Conservation (phyloP, 2,888 invertebrate genomes). For the Mellilla xanthometata region DNA sequence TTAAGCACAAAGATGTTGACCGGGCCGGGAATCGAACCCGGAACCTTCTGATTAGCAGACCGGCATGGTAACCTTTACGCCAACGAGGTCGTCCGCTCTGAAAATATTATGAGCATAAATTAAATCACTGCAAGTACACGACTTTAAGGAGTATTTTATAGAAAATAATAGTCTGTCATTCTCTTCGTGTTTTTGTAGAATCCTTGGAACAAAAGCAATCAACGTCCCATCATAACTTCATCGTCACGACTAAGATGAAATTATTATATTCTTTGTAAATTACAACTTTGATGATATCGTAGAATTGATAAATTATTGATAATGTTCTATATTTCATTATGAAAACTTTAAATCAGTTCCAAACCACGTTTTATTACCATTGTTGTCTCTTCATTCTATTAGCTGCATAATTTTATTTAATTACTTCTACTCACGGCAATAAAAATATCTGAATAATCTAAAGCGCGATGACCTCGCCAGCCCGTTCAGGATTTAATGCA, state of each 20-base stretch:
- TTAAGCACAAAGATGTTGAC: too few species aligned
- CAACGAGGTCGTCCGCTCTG: too few species aligned
- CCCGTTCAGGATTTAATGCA: constrained; percentile 56
- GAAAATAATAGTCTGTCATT: too few species aligned
- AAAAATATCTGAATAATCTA: constrained; percentile 39
- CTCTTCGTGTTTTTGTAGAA: constrained; percentile 39
- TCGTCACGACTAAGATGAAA: constrained; percentile 54
- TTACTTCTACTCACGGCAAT: constrained; percentile 26
- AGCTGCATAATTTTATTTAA: background rate
- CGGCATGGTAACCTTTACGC: too few species aligned
- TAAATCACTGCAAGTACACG: too few species aligned
- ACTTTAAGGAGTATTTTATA: too few species aligned
- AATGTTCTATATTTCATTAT: too few species aligned
- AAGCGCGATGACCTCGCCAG: constrained; percentile 54
- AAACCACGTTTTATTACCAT: background rate
- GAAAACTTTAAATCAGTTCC: background rate
- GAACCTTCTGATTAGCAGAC: too few species aligned
- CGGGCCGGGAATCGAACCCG: too few species aligned
- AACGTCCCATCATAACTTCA: constrained; percentile 43
- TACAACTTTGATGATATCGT: constrained; percentile 24
- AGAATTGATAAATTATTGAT: background rate
- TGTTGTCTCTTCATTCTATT: background rate
- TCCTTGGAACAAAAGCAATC: constrained; percentile 48
- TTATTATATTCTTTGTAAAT: constrained; percentile 42
- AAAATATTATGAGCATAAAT: too few species aligned